Base-by-base conservation (phyloP, 2,888 invertebrate species). In the Nymphalis urticae region DNA sequence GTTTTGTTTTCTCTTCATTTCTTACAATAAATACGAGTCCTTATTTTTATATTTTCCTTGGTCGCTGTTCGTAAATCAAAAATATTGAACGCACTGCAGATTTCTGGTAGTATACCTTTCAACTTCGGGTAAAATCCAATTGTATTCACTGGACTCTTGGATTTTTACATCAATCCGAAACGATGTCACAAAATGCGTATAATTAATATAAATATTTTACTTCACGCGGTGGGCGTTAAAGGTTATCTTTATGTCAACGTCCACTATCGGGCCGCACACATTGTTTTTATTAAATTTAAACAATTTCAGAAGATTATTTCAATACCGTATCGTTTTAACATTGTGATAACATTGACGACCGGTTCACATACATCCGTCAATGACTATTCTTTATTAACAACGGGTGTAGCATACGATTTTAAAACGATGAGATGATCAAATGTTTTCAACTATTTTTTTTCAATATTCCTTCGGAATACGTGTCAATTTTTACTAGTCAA, bases 181-280 rank as follows among this genome's bases (percentile, higher is more conserved):
- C 48, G n/a, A 50, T 50, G 50, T 32, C 27, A 32, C 42, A 13
- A 13, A 13, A 13, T 42, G 42, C 10, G 51, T 19, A 21, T 19
- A n/a, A 21, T 51, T 21, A 51, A 51, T 51, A 51, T 42, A 42
- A 42, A 42, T 50, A 50, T 50, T 50, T 54, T 27, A 27, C 17
- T 27, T 54, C 19, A 19, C 1, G 24, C 7, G 17, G 64, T 64
- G 48, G 58, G 58, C 36, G 48, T 36, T 19, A 19, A 36, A 51
- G 58, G 48, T 48, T 64, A 64, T 64, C 56, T 59, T 16, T 48
- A 6, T 58, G 32, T 58, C 64, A 16, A 7, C 24, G 42, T 48
- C 19, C 9, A 48, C 24, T 64, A 64, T 64, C 64, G 17, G 58
- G 48, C 56, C 48, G 48, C 58, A 58, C 58, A 58, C 63, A 54